phyloP scores from a whole-genome alignment of 2,113 vertebrate species.

The Terrapene triunguis region DNA sequence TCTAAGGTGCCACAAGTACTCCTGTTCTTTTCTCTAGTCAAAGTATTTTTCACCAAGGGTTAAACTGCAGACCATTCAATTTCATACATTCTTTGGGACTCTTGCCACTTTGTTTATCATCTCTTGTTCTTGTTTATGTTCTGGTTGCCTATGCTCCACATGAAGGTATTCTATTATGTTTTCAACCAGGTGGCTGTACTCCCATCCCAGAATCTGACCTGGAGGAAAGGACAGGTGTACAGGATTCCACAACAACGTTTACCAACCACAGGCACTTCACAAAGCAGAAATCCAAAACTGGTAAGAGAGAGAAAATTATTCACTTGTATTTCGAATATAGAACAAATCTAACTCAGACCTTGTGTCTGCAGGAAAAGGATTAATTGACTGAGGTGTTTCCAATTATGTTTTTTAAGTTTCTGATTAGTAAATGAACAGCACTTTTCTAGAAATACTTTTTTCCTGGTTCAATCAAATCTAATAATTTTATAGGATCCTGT shows the following conservation, averaged over 20 bases:
- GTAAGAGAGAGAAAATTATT: conserved; percentile 71
- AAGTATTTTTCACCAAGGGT: background rate
- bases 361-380: background rate
- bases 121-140: conserved; percentile 24
- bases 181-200: conserved; percentile 83
- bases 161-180: conserved; percentile 7
- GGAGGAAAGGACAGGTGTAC: conserved; percentile 79
- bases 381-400: background rate
- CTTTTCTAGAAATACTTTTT: background rate
- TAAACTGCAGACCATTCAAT: background rate
- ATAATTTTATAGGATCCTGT: background rate
- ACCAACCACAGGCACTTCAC: conserved; percentile 76
- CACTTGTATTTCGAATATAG: background rate
- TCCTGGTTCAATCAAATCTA: background rate
- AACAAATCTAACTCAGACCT: background rate
- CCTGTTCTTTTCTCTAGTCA: no score
- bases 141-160: background rate
- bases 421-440: background rate
- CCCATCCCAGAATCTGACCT: conserved; percentile 85
- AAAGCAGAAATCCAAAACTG: conserved; percentile 79
- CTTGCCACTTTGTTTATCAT: conserved; percentile 29
- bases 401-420: background rate
- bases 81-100: background rate
- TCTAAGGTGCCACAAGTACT: no score
- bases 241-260: conserved; percentile 74